Conservation (phyloP, 2,888 invertebrate species). For the Chloroclystis v-ata region DNA sequence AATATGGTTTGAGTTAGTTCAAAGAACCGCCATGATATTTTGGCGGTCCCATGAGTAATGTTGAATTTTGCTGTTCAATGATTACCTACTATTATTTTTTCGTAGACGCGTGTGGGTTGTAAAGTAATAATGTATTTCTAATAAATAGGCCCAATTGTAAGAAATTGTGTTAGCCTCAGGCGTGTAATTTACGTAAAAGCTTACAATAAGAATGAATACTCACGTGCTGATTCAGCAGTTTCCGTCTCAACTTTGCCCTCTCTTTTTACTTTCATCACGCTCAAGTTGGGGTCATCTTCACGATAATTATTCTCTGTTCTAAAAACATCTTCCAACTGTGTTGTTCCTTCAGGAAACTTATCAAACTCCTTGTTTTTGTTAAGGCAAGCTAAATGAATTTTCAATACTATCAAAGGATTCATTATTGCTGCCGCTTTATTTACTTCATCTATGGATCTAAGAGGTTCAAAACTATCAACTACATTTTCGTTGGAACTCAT, state of each 20-base stretch:
- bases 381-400: constrained; percentile 57
- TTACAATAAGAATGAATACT: constrained; percentile 9
- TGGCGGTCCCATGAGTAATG: background rate
- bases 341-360: constrained; percentile 31
- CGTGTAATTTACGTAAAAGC: constrained; percentile 3
- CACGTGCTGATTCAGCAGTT: constrained; percentile 36
- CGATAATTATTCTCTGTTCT: constrained; percentile 31
- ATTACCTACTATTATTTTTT: background rate
- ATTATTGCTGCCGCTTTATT: constrained; percentile 38
- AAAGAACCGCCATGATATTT: background rate
- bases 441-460: constrained; percentile 38
- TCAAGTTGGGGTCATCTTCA: constrained; percentile 40
- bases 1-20: too few relatives aligned
- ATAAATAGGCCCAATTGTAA: background rate
- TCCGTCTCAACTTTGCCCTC: constrained; percentile 38
- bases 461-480: constrained; percentile 37
- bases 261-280: constrained; percentile 48
- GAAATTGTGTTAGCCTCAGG: background rate
- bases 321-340: constrained; percentile 33
- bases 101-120: background rate
- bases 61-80: background rate
- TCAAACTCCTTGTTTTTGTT: constrained; percentile 39
- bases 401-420: constrained; percentile 58
- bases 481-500: constrained; percentile 43
- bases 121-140: background rate